Conservation (phyloP, 2,797 vertebrate species). For the Fistularia commersonii region DNA sequence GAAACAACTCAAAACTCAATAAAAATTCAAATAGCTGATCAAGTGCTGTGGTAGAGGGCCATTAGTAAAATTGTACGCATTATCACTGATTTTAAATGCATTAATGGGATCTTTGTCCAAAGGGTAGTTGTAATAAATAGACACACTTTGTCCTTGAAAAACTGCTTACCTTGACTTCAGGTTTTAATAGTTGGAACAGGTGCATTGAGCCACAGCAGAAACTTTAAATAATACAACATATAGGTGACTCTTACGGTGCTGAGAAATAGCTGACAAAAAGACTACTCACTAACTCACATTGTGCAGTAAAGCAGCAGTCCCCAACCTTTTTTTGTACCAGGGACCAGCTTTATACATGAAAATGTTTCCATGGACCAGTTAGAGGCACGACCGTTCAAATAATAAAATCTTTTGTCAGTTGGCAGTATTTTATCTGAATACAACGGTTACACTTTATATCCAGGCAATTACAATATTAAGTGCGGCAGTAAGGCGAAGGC, state of each 20-base stretch:
- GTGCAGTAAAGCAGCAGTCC: no score
- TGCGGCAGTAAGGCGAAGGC: no score
- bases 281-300: background rate
- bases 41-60: conserved; percentile 22
- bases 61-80: conserved; percentile 33
- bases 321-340: no score
- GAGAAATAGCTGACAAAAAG: background rate
- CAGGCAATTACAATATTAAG: no score
- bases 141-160: conserved; percentile 5
- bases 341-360: no score
- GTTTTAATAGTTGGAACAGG: conserved; percentile 20
- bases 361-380: no score
- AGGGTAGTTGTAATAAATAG: conserved; percentile 22
- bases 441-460: no score
- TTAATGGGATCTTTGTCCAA: conserved; percentile 37
- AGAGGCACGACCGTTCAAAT: no score
- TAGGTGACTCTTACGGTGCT: conserved; percentile 5
- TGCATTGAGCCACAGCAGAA: conserved; percentile 1
- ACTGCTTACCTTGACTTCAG: conserved; percentile 21
- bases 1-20: conserved; percentile 38
- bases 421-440: no score
- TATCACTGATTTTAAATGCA: conserved; percentile 36
- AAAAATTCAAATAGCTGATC: conserved; percentile 28
- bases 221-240: conserved; percentile 15
- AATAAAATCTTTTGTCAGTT: no score